phyloP scores from a whole-genome alignment of 2,113 vertebrate species.

The Ceyx melanurus region DNA sequence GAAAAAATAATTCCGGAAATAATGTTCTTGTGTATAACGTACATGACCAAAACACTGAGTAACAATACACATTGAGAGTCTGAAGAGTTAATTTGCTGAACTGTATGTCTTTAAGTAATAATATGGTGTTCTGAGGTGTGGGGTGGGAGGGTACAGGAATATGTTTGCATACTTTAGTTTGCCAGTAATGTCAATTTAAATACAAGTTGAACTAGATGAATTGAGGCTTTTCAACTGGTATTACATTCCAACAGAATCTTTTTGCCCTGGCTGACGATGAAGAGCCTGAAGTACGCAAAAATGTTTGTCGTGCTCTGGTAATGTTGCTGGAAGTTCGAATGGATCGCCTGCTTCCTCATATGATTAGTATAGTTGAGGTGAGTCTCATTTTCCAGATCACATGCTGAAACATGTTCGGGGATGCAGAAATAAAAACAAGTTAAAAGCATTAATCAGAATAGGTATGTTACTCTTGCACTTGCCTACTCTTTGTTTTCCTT shows the following conservation, averaged over 20 bases:
- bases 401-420: background rate
- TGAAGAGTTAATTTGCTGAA: background rate
- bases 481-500: background rate
- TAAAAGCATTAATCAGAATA: background rate
- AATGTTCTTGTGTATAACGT: background rate
- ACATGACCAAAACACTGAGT: background rate
- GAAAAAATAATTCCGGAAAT: background rate
- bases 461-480: background rate
- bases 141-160: background rate
- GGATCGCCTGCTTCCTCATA: constrained; percentile 92
- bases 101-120: background rate
- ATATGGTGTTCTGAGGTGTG: background rate
- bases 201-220: background rate
- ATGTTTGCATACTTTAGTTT: background rate
- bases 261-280: constrained; percentile 92
- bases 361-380: constrained; percentile 95
- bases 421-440: background rate
- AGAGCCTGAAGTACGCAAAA: constrained; percentile 93
- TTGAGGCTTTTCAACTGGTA: background rate
- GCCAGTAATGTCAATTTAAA: background rate
- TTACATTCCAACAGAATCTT: constrained; percentile 80
- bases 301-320: constrained; percentile 92
- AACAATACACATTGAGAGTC: background rate
- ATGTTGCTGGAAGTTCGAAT: constrained; percentile 94
- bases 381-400: background rate